phyloP scores from a whole-genome alignment of 2,888 invertebrate species.

The Diaphora mendica region DNA sequence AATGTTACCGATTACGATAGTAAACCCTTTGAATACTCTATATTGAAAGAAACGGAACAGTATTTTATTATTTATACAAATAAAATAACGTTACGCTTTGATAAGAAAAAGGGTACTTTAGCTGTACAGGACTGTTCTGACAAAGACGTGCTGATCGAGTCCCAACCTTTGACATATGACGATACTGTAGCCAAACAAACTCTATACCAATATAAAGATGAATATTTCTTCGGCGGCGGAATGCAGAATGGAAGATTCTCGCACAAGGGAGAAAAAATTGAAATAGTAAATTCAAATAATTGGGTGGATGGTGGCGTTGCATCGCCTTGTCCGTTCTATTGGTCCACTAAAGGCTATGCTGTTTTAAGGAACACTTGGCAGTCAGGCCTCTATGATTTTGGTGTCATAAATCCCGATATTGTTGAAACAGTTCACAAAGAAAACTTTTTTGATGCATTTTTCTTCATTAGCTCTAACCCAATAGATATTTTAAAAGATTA shows the following conservation, averaged over 20 bases:
- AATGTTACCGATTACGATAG: constrained; percentile 66
- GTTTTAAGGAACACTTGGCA: constrained; percentile 81
- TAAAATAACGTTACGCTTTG: constrained; percentile 68
- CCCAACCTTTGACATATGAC: constrained; percentile 62
- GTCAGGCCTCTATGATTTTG: constrained; percentile 75
- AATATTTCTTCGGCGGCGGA: constrained; percentile 79
- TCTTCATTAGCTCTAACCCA: constrained; percentile 69
- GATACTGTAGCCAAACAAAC: constrained; percentile 63
- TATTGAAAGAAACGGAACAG: constrained; percentile 53
- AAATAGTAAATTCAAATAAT: constrained; percentile 73
- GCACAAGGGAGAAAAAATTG: constrained; percentile 74
- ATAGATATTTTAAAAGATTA: constrained; percentile 74
- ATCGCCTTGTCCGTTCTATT: constrained; percentile 79
- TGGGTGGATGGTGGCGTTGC: constrained; percentile 78
- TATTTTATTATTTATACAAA: constrained; percentile 65
- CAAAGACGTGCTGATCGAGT: constrained; percentile 70
- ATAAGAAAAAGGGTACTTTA: constrained; percentile 70
- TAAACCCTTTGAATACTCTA: constrained; percentile 65
- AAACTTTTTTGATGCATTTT: constrained; percentile 74
- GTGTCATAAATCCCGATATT: constrained; percentile 49
- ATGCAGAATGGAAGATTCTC: constrained; percentile 82
- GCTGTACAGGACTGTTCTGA: constrained; percentile 66
- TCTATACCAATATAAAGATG: constrained; percentile 63
- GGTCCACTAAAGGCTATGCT: constrained; percentile 79
- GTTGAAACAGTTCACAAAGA: constrained; percentile 64